A percentile compares a stretch with the other conserved stretches of the same genome.
Conservation (phyloP, 2,888 invertebrate genomes). For the Isotomurus palustris region DNA sequence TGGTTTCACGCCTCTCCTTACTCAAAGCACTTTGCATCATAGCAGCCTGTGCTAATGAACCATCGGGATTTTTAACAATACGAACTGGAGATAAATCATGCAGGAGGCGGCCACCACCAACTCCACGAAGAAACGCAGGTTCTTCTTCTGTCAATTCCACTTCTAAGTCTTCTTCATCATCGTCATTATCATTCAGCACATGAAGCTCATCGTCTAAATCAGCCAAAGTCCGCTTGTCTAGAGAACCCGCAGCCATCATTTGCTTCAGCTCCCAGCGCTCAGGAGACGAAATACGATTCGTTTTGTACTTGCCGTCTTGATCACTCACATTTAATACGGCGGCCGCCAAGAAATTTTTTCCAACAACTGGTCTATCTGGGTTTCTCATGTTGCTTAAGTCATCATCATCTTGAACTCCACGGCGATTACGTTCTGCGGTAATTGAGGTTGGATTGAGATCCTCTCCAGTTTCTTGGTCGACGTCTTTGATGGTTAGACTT, state of each 20-base stretch:
- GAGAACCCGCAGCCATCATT: constrained; percentile 88
- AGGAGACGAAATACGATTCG: constrained; percentile 89
- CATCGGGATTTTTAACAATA: constrained; percentile 98
- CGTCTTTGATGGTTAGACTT: constrained; percentile 95
- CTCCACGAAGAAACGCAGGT: constrained; percentile 85
- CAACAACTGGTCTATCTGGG: constrained; percentile 75
- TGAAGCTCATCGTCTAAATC: constrained; percentile 98
- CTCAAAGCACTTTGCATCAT: constrained; percentile 99
- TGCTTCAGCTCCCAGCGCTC: constrained; percentile 57
- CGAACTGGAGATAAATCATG: constrained; percentile 88
- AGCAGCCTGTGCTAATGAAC: constrained; percentile 92
- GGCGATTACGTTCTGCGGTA: constrained; percentile 50
- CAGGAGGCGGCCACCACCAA: constrained; percentile 79
- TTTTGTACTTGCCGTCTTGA: constrained; percentile 70
- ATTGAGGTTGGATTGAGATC: constrained; percentile 77
- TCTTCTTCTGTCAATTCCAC: constrained; percentile 99
- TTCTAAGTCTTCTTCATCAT: constrained; percentile 94
- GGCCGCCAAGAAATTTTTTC: constrained; percentile 53
- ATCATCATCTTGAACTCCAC: constrained; percentile 49
- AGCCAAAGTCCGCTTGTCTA: constrained; percentile 88
- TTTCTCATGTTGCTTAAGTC: constrained; percentile 61
- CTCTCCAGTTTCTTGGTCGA: constrained; percentile 88
- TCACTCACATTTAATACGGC: constrained; percentile 64
- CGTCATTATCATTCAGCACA: constrained; percentile 80
- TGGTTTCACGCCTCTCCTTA: constrained; percentile 92